phyloP scores from a whole-genome alignment of 64 coral and sea anemone species.

The Pachyseris speciosa region DNA sequence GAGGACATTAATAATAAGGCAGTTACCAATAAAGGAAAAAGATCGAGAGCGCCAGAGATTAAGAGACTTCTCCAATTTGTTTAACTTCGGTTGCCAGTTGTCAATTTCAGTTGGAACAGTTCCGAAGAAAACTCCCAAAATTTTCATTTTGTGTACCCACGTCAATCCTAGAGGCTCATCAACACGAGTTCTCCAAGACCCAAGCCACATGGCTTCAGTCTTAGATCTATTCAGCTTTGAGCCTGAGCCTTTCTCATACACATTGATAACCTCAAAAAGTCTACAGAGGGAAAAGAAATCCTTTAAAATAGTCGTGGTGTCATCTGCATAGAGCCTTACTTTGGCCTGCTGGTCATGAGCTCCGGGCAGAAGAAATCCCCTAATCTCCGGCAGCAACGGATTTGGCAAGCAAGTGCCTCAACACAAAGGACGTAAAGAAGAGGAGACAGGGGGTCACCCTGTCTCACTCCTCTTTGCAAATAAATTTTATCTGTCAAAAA shows the following conservation, averaged over 20 bases:
- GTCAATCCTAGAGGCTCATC: not conserved
- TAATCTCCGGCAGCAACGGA: not conserved
- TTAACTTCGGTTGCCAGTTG: not conserved
- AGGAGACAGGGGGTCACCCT: not conserved
- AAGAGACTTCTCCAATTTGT: not conserved
- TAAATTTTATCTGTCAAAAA: no score
- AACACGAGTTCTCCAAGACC: not conserved
- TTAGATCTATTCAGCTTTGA: not conserved
- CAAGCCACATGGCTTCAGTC: constrained; percentile 20
- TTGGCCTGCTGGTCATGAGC: not conserved
- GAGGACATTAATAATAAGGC: not conserved
- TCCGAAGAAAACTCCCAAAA: no score
- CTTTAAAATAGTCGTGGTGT: not conserved
- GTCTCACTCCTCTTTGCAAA: not conserved
- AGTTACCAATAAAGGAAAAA: not conserved
- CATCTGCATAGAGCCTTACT: not conserved
- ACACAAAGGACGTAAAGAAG: not conserved
- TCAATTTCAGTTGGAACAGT: not conserved
- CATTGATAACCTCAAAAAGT: not conserved
- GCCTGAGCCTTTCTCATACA: not conserved
- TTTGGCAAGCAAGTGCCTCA: not conserved
- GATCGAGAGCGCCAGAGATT: constrained; percentile 5
- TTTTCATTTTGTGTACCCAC: not conserved
- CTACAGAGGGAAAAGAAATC: not conserved
- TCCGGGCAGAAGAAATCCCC: not conserved